These are phyloP conservation scores for Spilarctia lutea DNA, from an alignment of 2,888 invertebrate genomes.

Conservation along the genomic window DNA sequence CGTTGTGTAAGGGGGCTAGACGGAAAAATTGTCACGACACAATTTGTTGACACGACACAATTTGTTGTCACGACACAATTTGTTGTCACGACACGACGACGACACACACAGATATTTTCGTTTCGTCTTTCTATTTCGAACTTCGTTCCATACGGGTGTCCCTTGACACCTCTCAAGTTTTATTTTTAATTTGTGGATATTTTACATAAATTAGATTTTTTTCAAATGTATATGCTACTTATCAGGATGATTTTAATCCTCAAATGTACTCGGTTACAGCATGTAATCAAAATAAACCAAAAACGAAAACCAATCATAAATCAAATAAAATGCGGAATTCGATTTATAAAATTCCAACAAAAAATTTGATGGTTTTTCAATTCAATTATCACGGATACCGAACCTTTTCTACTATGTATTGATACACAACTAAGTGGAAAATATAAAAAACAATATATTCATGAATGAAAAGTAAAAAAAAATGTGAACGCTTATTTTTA, in stretches of 20 bases:
- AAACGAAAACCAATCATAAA: neutral
- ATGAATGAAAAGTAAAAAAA: neutral
- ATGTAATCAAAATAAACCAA: neutral
- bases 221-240: neutral
- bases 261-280: neutral
- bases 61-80: too few species aligned
- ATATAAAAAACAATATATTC: neutral
- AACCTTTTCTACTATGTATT: neutral
- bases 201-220: neutral
- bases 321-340: neutral
- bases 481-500: neutral
- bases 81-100: too few species aligned
- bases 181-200: neutral
- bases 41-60: too few species aligned
- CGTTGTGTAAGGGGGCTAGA: too few species aligned
- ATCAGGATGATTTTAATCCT: neutral
- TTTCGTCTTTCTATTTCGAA: too few species aligned
- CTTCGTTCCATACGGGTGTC: too few species aligned
- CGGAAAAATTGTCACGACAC: too few species aligned
- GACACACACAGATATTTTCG: too few species aligned
- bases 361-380: neutral
- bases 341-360: neutral
- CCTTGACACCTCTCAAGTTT: too few species aligned
- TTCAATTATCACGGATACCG: neutral
- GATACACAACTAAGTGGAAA: neutral